Evolutionary conservation across 2,113 vertebrate species (phyloP).

Genomic region (Tapirus terrestris): DNA sequence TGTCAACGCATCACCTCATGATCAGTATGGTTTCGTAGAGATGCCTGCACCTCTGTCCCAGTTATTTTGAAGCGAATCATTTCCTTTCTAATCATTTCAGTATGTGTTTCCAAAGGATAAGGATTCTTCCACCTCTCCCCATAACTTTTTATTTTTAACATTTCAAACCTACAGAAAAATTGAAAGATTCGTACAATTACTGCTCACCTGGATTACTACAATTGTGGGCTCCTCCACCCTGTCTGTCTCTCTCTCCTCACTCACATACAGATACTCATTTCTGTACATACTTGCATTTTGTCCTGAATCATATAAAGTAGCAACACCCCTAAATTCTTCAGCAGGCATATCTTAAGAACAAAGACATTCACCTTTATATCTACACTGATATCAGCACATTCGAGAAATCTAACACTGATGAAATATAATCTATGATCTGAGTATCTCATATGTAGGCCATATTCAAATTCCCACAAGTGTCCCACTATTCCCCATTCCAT

Average conservation of each 20-base stretch:
- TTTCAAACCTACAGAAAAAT: not conserved
- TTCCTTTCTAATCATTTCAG: not conserved
- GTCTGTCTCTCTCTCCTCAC: not conserved
- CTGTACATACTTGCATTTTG: not conserved
- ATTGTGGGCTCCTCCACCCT: too few species aligned
- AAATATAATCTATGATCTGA: not conserved
- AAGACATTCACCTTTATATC: not conserved
- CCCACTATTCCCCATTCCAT: not conserved
- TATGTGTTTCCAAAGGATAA: not conserved
- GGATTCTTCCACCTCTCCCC: not conserved
- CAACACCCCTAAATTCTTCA: not conserved
- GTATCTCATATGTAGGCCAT: not conserved
- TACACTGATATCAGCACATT: not conserved
- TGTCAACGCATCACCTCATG: not conserved
- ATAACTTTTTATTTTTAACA: not conserved
- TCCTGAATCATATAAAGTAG: not conserved
- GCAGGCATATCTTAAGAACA: not conserved
- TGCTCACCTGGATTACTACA: not conserved
- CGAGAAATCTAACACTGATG: not conserved
- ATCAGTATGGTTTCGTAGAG: too few species aligned
- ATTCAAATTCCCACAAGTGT: not conserved
- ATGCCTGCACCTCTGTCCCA: not conserved
- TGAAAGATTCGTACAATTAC: accelerated
- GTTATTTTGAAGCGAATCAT: not conserved
- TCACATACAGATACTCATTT: not conserved